Evolutionary conservation across 2,113 vertebrate genomes (phyloP).

Genomic region (Python bivittatus): DNA sequence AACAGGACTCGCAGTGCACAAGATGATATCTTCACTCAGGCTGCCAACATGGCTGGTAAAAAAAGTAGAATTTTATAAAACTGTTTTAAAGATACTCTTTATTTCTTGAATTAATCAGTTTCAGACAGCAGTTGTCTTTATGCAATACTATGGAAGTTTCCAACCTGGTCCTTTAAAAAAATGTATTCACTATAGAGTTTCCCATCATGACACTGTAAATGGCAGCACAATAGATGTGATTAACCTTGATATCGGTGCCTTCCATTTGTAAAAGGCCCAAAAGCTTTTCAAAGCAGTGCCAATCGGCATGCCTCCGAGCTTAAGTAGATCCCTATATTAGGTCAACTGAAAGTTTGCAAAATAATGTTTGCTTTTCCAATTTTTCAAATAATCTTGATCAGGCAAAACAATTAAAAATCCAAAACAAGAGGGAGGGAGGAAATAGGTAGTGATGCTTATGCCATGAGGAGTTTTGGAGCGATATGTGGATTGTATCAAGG

Average conservation of each 20-base stretch:
- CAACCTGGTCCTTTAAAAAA: not conserved
- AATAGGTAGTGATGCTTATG: not conserved
- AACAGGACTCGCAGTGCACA: conserved; percentile 90
- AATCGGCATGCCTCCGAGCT: not conserved
- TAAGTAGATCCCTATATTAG: not conserved
- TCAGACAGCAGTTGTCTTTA: not conserved
- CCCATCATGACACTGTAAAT: not conserved
- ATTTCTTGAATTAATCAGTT: not conserved
- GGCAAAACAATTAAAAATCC: not conserved
- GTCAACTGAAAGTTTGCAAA: not conserved
- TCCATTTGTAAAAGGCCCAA: not conserved
- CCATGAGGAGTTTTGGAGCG: not conserved
- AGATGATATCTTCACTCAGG: conserved; percentile 92
- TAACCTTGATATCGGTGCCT: not conserved
- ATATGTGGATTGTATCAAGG: not conserved
- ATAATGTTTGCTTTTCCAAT: not conserved
- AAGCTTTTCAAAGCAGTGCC: not conserved
- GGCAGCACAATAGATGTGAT: not conserved
- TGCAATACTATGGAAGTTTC: not conserved
- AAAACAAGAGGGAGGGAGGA: not conserved
- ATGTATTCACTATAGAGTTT: not conserved
- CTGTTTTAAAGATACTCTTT: not conserved
- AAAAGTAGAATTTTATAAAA: too few relatives aligned
- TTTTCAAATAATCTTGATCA: not conserved
- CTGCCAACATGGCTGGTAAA: conserved; percentile 93